Conservation (phyloP, 2,888 invertebrate genomes). For the Agonopterix heracliana region DNA sequence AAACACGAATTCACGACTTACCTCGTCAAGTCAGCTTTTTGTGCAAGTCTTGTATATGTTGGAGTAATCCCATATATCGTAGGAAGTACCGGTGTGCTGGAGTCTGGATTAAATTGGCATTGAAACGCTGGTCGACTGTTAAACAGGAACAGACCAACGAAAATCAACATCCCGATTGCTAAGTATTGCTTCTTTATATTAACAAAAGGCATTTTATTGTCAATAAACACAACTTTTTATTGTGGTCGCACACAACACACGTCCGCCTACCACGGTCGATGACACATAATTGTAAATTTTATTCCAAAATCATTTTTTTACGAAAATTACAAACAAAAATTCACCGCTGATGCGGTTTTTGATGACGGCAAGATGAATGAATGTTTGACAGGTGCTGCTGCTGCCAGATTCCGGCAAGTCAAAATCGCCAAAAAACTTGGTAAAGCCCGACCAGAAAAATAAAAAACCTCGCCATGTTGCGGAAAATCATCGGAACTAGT, state of each 20-base stretch:
- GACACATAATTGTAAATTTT: neutral
- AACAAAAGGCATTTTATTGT: conserved; percentile 52
- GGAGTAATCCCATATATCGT: conserved; percentile 95
- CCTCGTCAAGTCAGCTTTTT: conserved; percentile 95
- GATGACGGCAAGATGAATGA: neutral
- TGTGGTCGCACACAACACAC: neutral
- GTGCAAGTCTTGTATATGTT: conserved; percentile 90
- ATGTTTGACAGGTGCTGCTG: no score
- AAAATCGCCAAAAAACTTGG: no score
- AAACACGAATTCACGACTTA: conserved; percentile 54
- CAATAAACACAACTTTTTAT: neutral
- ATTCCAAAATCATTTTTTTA: neutral
- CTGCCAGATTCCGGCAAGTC: no score
- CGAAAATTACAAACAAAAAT: neutral
- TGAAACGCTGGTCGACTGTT: conserved; percentile 62
- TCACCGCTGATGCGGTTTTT: neutral
- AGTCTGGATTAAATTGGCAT: conserved; percentile 57
- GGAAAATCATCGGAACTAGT: no score
- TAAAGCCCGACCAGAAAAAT: no score
- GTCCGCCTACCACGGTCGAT: neutral
- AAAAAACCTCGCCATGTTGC: no score
- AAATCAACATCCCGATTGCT: conserved; percentile 63
- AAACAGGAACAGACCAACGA: conserved; percentile 62
- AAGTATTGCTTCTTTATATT: conserved; percentile 69
- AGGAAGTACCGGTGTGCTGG: conserved; percentile 65